Conservation (phyloP, 2,888 invertebrate species). For the Fragum fragum region DNA sequence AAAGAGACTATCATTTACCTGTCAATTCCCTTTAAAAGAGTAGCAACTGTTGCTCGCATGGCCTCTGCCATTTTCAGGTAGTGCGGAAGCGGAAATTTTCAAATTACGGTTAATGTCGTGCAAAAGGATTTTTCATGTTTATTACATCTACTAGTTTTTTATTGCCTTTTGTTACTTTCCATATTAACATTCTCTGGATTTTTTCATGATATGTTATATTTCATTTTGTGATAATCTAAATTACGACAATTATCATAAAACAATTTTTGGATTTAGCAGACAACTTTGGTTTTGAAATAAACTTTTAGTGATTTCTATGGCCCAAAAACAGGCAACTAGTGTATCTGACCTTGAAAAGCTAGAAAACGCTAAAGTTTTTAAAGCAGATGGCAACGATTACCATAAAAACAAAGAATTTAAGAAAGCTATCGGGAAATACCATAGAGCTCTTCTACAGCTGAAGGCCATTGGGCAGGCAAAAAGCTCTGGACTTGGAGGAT, state of each 20-base stretch:
- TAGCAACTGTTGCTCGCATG: slow-evolving; percentile 94
- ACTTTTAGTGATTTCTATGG: slow-evolving; percentile 25
- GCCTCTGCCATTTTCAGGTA: slow-evolving; percentile 93
- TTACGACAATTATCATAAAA: background rate
- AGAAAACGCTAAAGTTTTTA: slow-evolving; percentile 76
- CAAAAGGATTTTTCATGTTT: too few relatives aligned
- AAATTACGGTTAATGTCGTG: too few relatives aligned
- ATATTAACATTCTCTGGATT: too few relatives aligned
- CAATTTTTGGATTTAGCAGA: background rate
- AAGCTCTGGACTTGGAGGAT: slow-evolving; percentile 60
- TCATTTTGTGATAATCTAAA: too few relatives aligned
- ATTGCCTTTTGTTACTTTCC: too few relatives aligned
- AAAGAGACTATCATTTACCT: slow-evolving; percentile 90
- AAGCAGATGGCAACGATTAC: slow-evolving; percentile 81
- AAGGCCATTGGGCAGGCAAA: slow-evolving; percentile 75
- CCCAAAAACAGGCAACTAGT: slow-evolving; percentile 26
- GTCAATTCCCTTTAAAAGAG: slow-evolving; percentile 96
- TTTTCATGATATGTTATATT: too few relatives aligned
- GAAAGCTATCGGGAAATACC: slow-evolving; percentile 84
- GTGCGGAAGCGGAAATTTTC: too few relatives aligned
- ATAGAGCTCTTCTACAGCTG: slow-evolving; percentile 82
- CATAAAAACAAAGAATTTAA: slow-evolving; percentile 78
- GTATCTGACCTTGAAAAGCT: slow-evolving; percentile 62
- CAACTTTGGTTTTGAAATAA: background rate
- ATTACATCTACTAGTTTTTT: too few relatives aligned